These are phyloP conservation scores for Macrostomum cliftonense DNA, from an alignment of 2,888 invertebrate species.

Conservation along the genomic window DNA sequence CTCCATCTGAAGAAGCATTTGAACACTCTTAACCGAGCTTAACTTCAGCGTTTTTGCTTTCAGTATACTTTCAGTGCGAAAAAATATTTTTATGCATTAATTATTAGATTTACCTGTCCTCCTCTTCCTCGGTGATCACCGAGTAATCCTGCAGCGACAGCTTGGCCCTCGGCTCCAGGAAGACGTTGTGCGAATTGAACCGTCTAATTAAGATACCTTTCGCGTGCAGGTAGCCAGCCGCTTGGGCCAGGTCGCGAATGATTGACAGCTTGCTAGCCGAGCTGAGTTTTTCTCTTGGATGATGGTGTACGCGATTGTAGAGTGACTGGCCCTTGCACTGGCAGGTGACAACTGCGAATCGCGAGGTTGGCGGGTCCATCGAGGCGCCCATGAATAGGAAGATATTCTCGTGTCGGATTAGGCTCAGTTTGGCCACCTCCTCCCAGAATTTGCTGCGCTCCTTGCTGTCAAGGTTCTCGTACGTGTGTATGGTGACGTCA, in stretches of 20 bases:
- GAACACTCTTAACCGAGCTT: too few species aligned
- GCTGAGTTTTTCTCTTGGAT: constrained; percentile 21
- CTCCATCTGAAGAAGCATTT: too few species aligned
- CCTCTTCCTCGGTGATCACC: constrained; percentile 14
- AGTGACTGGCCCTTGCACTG: constrained; percentile 27
- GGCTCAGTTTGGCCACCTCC: constrained; percentile 32
- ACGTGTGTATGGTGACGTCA: constrained; percentile 36
- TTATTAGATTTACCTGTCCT: constrained; percentile 4
- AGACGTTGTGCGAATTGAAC: constrained; percentile 38
- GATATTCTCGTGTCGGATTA: constrained; percentile 39
- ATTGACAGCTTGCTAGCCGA: constrained; percentile 28
- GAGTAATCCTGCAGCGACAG: constrained; percentile 37
- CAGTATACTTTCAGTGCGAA: too few species aligned
- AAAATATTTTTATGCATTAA: too few species aligned
- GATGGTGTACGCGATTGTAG: constrained; percentile 30
- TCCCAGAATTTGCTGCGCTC: constrained; percentile 16
- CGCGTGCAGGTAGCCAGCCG: constrained; percentile 40
- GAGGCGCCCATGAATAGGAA: constrained; percentile 40
- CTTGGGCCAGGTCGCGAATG: constrained; percentile 33
- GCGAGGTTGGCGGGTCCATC: constrained; percentile 23
- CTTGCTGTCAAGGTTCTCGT: constrained; percentile 15
- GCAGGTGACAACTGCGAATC: constrained; percentile 34
- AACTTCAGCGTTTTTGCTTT: too few species aligned
- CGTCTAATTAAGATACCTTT: constrained; percentile 37
- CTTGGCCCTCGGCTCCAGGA: constrained; percentile 37